Evolutionary conservation across 2,113 vertebrate species (phyloP).

Genomic region (Rhynchopsitta pachyrhyncha): DNA sequence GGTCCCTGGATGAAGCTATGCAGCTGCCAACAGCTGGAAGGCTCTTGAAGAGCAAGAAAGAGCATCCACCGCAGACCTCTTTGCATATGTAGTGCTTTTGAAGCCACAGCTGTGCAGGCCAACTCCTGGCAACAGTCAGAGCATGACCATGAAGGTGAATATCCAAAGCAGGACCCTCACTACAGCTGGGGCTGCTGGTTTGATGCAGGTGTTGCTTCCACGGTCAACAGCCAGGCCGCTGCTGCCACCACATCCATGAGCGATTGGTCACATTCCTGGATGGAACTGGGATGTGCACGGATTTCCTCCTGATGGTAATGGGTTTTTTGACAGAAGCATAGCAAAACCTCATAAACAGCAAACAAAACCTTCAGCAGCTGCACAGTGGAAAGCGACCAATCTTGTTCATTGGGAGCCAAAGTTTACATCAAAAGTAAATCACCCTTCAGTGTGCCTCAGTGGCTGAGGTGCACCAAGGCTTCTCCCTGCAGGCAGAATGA

Average conservation of each 20-base stretch:
- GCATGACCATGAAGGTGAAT: not conserved
- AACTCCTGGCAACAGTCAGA: not conserved
- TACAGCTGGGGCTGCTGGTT: not conserved
- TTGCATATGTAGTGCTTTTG: accelerated
- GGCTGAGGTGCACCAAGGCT: not conserved
- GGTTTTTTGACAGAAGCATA: not conserved
- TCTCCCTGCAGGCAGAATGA: not conserved
- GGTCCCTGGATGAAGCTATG: not conserved
- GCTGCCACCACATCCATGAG: not conserved
- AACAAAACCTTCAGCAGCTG: not conserved
- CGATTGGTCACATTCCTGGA: accelerated
- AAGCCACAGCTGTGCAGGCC: accelerated
- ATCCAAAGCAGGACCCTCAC: not conserved
- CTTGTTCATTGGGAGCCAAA: not conserved
- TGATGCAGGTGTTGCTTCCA: not conserved
- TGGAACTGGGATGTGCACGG: not conserved
- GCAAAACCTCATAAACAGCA: not conserved
- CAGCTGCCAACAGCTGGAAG: not conserved
- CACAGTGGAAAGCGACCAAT: not conserved
- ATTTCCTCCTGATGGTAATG: not conserved
- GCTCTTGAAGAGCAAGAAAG: not conserved
- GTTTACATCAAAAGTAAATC: not conserved
- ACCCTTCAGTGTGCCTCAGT: not conserved
- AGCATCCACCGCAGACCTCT: not conserved
- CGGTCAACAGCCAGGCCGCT: not conserved